Percentiles rank a stretch among this genome's conserved stretches.
Evolutionary conservation across 2,113 vertebrate genomes (phyloP).

Genomic region (Cavia porcellus): DNA sequence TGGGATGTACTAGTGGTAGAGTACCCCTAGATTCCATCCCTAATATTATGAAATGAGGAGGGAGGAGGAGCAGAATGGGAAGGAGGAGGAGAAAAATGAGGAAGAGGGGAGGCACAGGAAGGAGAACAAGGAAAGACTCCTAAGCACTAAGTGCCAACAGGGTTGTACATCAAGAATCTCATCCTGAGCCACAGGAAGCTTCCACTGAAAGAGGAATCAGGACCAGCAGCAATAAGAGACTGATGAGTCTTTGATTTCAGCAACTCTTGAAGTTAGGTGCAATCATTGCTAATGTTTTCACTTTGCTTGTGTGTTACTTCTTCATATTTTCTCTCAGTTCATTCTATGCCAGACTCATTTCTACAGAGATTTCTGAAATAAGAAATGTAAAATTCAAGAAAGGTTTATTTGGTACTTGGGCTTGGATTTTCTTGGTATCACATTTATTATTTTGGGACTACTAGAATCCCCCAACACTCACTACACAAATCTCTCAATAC

Average conservation of each 20-base stretch:
- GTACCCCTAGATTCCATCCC: background rate
- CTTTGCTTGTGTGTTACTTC: background rate
- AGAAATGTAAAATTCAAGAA: background rate
- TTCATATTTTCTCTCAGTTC: background rate
- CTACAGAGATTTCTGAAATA: constrained; percentile 11
- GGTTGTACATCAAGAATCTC: background rate
- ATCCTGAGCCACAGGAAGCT: background rate
- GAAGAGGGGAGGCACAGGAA: background rate
- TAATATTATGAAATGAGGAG: background rate
- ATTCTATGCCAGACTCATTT: background rate
- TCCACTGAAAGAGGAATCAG: background rate
- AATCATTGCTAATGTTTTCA: background rate
- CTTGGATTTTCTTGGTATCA: background rate
- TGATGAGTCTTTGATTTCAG: background rate
- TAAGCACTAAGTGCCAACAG: background rate
- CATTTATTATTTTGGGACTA: background rate
- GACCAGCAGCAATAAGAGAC: background rate
- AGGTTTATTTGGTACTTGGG: background rate
- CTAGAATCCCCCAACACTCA: background rate
- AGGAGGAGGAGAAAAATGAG: background rate
- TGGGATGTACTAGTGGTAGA: background rate
- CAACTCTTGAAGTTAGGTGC: background rate
- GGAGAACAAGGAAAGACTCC: background rate
- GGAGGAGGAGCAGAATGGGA: background rate
- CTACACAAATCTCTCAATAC: background rate